A percentile compares a stretch with the other conserved stretches of the same genome.
These are phyloP conservation scores for Diorhabda carinulata DNA, from an alignment of 1,140 invertebrate genomes.

Conservation along the genomic window DNA sequence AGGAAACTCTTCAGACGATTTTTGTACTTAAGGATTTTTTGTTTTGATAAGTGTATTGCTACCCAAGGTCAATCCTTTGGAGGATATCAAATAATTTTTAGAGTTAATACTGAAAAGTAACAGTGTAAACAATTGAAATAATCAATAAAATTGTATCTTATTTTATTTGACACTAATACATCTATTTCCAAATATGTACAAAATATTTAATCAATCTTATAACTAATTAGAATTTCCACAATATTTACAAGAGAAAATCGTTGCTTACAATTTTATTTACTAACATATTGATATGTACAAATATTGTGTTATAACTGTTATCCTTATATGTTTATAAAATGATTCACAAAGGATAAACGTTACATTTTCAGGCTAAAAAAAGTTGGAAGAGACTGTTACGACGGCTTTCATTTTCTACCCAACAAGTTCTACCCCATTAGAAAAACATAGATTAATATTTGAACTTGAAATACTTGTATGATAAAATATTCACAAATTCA, in stretches of 20 bases:
- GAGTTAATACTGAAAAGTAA: not conserved
- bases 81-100: not conserved
- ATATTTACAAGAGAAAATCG: constrained; percentile 29
- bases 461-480: too few species aligned
- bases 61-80: too few species aligned
- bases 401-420: too few species aligned
- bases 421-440: too few species aligned
- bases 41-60: too few species aligned
- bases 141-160: constrained; percentile 10
- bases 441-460: too few species aligned
- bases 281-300: constrained; percentile 35
- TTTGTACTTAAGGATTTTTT: too few species aligned
- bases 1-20: too few species aligned
- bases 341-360: not conserved
- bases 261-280: constrained; percentile 18
- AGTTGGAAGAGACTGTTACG: too few species aligned
- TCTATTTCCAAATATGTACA: constrained; percentile 21
- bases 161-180: constrained; percentile 21
- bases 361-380: not conserved
- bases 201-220: constrained; percentile 23
- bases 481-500: too few species aligned
- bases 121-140: not conserved
- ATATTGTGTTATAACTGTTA: constrained; percentile 8
- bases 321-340: not conserved
- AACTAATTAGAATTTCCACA: constrained; percentile 24